Evolutionary conservation across 2,113 vertebrate genomes (phyloP).

Genomic region (Setophaga kirtlandii): DNA sequence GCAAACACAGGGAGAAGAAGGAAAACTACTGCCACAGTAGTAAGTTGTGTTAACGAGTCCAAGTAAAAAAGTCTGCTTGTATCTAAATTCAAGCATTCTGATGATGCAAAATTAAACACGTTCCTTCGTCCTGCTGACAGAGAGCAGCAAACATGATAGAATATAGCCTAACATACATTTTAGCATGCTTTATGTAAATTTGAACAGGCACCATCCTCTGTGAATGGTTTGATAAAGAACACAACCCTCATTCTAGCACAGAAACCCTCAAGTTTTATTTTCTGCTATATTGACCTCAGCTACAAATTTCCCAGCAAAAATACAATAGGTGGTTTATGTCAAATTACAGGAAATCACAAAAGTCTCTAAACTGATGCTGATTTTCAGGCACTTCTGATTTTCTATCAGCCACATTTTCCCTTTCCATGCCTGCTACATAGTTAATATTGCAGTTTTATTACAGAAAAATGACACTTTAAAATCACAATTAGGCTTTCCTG

Average conservation of each 20-base stretch:
- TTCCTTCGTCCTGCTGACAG: not conserved
- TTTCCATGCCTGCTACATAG: not conserved
- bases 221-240: not conserved
- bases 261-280: not conserved
- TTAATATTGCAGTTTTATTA: not conserved
- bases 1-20: not conserved
- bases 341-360: not conserved
- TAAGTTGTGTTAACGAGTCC: not conserved
- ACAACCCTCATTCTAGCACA: not conserved
- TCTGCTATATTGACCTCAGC: not conserved
- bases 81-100: constrained; percentile 26
- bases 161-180: not conserved
- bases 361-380: not conserved
- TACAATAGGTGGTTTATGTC: not conserved
- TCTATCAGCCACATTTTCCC: not conserved
- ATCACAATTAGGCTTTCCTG: not conserved
- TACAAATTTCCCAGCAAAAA: not conserved
- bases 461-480: not conserved
- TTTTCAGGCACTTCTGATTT: constrained; percentile 1
- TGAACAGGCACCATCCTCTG: not conserved
- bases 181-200: constrained; percentile 30
- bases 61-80: not conserved
- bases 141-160: not conserved
- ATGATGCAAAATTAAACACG: constrained; percentile 1
- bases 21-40: not conserved